These are phyloP conservation scores for Limenitis camilla DNA, from an alignment of 2,888 invertebrate genomes.

Conservation along the genomic window DNA sequence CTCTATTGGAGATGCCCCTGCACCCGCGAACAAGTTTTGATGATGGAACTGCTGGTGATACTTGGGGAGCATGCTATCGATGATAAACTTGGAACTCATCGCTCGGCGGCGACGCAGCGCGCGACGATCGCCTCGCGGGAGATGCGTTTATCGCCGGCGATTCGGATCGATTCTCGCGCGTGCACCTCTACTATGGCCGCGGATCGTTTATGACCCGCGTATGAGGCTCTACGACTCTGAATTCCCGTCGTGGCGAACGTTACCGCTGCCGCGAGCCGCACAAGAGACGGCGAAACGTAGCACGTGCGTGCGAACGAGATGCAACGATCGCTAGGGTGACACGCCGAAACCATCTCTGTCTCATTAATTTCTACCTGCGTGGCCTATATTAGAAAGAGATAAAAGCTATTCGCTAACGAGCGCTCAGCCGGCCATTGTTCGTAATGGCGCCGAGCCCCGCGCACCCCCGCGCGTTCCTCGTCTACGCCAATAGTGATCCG, in stretches of 20 bases:
- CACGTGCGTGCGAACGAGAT: conserved; percentile 62
- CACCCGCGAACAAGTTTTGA: conserved; percentile 74
- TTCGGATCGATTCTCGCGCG: conserved; percentile 76
- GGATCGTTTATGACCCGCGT: conserved; percentile 90
- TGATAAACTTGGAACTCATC: conserved; percentile 98
- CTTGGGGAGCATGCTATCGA: conserved; percentile 98
- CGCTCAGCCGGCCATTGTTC: conserved; percentile 70
- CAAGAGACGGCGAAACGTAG: conserved; percentile 69
- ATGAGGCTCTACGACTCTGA: conserved; percentile 89
- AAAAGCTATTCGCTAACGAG: conserved; percentile 74
- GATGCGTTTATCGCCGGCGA: conserved; percentile 73
- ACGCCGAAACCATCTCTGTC: conserved; percentile 67
- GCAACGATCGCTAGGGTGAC: conserved; percentile 42
- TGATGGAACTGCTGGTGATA: conserved; percentile 86
- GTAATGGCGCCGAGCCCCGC: conserved; percentile 69
- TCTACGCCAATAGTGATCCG: conserved; percentile 73
- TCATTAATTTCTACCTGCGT: conserved; percentile 74
- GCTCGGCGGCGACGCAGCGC: conserved; percentile 77
- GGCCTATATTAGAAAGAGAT: conserved; percentile 74
- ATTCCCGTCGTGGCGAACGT: conserved; percentile 79
- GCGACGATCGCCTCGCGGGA: conserved; percentile 73
- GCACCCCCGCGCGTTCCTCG: conserved; percentile 53
- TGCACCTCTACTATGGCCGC: conserved; percentile 79
- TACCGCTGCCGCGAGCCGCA: conserved; percentile 71
- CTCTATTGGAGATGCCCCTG: conserved; percentile 83